Evolutionary conservation across 2,888 invertebrate genomes (phyloP), one percentile per base, ranked within the genome.

Genomic region (Octonoba sinensis): DNA sequence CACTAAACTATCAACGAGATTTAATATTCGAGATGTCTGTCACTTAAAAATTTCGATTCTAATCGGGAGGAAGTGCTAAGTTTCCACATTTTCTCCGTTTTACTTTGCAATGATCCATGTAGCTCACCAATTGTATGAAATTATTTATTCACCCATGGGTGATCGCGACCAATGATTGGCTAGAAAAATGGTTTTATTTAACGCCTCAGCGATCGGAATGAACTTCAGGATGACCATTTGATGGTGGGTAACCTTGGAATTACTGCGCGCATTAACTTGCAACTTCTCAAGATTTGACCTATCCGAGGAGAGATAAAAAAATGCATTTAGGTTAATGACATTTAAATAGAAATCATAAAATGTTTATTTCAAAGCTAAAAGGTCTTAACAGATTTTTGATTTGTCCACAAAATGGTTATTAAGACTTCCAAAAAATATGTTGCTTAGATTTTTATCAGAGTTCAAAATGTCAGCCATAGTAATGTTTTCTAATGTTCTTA

Each of bases 131-230:
- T 51, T 67, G 20, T 64, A 65, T 79, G 60, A 79, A 79, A 79
- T 79, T 79, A 79, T 66, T 72, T 72, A 79, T 72, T 79, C 71
- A 79, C 67, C 72, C 78, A 79, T 79, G 72, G 57, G 54, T 79
- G 66, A 72, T 20, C 66, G 27, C 59, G 60, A 20, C 46, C 56
- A 47, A 44, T 57, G 60, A 72, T 72, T 72, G 72, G 78, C 44
- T 59, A 54, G 64, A 56, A 72, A 79, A 72, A 72, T 67, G 71
- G 56, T 46, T 72, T 79, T 59, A 59, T 79, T 79, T 71, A 79
- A 79, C 72, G 72, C 72, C 71, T 54, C 66, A 66, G 18, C n/a
- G 51, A 18, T 57, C 60, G n/a, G 18, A 18, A 60, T 72, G 60
- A 79, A 72, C 66, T 18, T 36, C 13, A 16, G 60, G 54, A 67